phyloP scores from a whole-genome alignment of 1,140 invertebrate genomes.

The Caligus rogercresseyi region DNA sequence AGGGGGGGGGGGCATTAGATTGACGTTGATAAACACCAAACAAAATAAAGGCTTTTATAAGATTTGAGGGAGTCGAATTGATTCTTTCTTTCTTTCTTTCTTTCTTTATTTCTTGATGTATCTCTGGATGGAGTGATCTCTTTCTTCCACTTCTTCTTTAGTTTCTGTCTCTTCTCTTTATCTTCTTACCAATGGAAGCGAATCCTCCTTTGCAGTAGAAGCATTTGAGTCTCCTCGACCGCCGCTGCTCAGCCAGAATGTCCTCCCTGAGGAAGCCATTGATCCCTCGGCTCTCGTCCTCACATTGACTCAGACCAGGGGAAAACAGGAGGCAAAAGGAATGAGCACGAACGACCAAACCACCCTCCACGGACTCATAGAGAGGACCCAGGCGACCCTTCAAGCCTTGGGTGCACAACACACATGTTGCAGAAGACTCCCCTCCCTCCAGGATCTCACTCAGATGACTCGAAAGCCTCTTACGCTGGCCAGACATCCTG shows the following conservation, averaged over 20 bases:
- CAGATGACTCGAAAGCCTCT: no score
- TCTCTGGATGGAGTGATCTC: no score
- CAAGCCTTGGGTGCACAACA: neutral
- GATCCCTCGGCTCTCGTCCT: slow-evolving; percentile 39
- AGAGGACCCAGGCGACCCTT: neutral
- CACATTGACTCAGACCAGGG: slow-evolving; percentile 41
- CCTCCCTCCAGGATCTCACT: neutral
- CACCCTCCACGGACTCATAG: neutral
- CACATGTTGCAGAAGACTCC: no score
- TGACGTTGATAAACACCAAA: no score
- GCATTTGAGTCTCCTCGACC: slow-evolving; percentile 36
- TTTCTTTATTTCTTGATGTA: no score
- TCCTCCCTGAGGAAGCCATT: slow-evolving; percentile 42
- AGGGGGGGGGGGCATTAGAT: no score
- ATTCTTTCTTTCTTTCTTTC: no score
- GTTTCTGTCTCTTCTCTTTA: slow-evolving; percentile 36
- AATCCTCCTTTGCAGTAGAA: slow-evolving; percentile 38
- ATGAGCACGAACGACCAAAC: neutral
- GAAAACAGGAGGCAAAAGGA: slow-evolving; percentile 33
- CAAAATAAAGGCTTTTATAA: no score
- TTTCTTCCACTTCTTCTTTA: no score
- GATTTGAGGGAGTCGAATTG: no score
- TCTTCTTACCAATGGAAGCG: slow-evolving; percentile 40
- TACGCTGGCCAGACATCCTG: no score
- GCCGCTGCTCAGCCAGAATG: slow-evolving; percentile 38